These are phyloP conservation scores for Cepaea nemoralis DNA, from an alignment of 1,140 invertebrate genomes.

Conservation along the genomic window DNA sequence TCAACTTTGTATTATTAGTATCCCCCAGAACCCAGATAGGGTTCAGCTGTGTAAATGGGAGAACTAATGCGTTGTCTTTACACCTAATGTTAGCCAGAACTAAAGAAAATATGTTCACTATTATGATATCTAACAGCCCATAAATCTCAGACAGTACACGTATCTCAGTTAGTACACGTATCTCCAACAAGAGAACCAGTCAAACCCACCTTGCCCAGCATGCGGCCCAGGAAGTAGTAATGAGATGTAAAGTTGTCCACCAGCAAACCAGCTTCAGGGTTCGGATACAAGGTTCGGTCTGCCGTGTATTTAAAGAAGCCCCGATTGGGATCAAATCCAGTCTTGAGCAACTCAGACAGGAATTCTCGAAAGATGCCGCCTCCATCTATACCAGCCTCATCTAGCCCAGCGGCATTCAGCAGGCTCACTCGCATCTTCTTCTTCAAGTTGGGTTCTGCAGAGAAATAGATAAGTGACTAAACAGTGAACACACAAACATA, in stretches of 20 bases:
- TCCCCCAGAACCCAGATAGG: too few relatives aligned
- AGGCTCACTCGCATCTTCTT: conserved; percentile 89
- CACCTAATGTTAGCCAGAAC: too few relatives aligned
- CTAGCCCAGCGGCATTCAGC: conserved; percentile 86
- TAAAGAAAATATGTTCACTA: too few relatives aligned
- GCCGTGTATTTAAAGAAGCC: conserved; percentile 93
- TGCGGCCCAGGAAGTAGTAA: conserved; percentile 95
- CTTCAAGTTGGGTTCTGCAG: conserved; percentile 86
- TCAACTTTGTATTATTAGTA: too few relatives aligned
- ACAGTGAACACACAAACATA: too few relatives aligned
- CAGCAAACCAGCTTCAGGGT: conserved; percentile 88
- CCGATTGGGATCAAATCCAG: conserved; percentile 95
- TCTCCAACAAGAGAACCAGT: not conserved
- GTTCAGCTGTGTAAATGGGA: too few relatives aligned
- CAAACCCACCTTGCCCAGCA: conserved; percentile 86
- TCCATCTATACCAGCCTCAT: conserved; percentile 96
- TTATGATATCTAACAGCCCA: too few relatives aligned
- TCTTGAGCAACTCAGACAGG: conserved; percentile 81
- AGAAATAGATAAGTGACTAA: not conserved
- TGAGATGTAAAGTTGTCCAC: conserved; percentile 89
- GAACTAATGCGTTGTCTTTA: too few relatives aligned
- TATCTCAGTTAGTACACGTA: too few relatives aligned
- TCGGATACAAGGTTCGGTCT: conserved; percentile 95
- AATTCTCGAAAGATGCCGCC: conserved; percentile 89
- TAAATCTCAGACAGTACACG: too few relatives aligned